These are phyloP conservation scores for Parnassius glacialis DNA, from an alignment of 2,888 invertebrate genomes.

Conservation along the genomic window DNA sequence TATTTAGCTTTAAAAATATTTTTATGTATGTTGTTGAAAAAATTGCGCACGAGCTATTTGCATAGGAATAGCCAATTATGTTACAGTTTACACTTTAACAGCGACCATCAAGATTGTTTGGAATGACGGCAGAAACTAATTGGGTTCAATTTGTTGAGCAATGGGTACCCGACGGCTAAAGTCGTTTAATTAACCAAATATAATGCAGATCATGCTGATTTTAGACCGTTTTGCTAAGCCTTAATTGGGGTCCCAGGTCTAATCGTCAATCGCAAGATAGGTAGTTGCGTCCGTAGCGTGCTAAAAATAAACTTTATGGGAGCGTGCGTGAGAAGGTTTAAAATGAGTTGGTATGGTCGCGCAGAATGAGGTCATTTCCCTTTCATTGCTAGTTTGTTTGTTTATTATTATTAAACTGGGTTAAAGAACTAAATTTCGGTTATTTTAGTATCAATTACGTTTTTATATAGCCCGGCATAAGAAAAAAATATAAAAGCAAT, in stretches of 20 bases:
- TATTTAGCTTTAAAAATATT: no score
- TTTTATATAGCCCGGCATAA: no score
- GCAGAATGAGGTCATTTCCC: conserved; percentile 72
- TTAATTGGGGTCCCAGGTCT: conserved; percentile 64
- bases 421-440: conserved; percentile 26
- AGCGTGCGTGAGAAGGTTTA: conserved; percentile 68
- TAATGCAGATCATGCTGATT: conserved; percentile 52
- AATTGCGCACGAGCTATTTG: neutral
- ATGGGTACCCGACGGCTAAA: conserved; percentile 36
- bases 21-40: no score
- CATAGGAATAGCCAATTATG: neutral
- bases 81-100: conserved; percentile 36
- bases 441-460: no score
- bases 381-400: conserved; percentile 63
- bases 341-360: conserved; percentile 53
- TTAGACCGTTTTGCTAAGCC: conserved; percentile 50
- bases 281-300: conserved; percentile 57
- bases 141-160: conserved; percentile 48
- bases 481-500: no score
- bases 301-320: conserved; percentile 74
- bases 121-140: conserved; percentile 45
- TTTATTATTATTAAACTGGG: conserved; percentile 53
- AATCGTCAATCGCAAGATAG: conserved; percentile 66
- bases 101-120: conserved; percentile 45
- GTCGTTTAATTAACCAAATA: conserved; percentile 50